These are phyloP conservation scores for Drosophila helvetica DNA, from an alignment of 2,888 invertebrate species.

Conservation along the genomic window DNA sequence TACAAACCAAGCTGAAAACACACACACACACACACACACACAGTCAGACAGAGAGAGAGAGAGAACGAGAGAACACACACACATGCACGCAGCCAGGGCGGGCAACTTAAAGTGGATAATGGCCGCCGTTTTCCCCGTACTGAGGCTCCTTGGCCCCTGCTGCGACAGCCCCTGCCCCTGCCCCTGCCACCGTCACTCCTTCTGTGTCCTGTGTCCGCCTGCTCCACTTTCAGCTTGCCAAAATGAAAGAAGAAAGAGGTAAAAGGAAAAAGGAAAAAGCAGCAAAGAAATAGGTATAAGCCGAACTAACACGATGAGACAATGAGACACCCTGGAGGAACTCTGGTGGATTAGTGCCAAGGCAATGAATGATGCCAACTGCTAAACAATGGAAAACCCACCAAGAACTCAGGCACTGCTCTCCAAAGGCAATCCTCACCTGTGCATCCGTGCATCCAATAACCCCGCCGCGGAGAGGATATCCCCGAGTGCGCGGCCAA, in stretches of 20 bases:
- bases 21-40: constrained; percentile 23
- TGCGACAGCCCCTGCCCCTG: too few relatives aligned
- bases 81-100: constrained; percentile 41
- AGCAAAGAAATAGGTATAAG: constrained; percentile 11
- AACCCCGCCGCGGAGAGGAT: background rate
- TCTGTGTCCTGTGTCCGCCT: background rate
- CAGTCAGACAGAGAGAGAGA: background rate
- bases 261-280: constrained; percentile 19
- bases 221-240: background rate
- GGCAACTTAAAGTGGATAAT: constrained; percentile 77
- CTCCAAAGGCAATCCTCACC: too few relatives aligned
- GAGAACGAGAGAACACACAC: constrained; percentile 5
- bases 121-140: constrained; percentile 52
- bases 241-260: background rate
- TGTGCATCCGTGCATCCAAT: too few relatives aligned
- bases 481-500: constrained; percentile 15
- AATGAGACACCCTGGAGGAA: constrained; percentile 31
- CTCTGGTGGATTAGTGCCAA: background rate
- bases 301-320: constrained; percentile 21
- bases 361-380: background rate
- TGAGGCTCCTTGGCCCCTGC: background rate
- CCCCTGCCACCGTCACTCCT: too few relatives aligned
- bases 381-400: background rate
- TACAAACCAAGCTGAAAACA: constrained; percentile 49
- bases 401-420: too few relatives aligned